phyloP scores from a whole-genome alignment of 2,888 invertebrate genomes.

The Acholoe squamosa region DNA sequence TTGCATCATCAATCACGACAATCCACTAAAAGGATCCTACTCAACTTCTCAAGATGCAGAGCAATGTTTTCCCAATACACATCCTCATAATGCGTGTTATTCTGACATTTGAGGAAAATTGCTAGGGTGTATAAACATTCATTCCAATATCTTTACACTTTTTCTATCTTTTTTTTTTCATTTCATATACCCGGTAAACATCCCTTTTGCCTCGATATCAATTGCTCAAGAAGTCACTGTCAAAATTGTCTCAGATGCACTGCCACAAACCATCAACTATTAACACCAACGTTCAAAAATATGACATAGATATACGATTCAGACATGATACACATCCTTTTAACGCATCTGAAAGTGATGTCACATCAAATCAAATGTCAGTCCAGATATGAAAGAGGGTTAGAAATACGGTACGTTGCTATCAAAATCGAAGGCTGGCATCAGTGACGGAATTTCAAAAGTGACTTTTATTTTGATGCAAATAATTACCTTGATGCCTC shows the following conservation, averaged over 20 bases:
- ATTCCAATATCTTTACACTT: neutral
- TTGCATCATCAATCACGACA: constrained; percentile 47
- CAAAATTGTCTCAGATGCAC: neutral
- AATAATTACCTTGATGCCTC: constrained; percentile 75
- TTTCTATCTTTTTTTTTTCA: neutral
- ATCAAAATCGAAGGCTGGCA: constrained; percentile 42
- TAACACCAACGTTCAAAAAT: neutral
- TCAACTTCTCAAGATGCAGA: neutral
- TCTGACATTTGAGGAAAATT: too few species aligned
- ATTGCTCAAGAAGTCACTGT: neutral
- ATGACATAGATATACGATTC: neutral
- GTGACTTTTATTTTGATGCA: neutral
- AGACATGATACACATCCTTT: neutral
- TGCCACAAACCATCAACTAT: neutral
- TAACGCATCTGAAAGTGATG: constrained; percentile 1
- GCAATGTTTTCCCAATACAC: too few species aligned
- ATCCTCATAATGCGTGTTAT: too few species aligned
- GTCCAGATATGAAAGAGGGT: constrained; percentile 24
- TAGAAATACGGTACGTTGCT: constrained; percentile 35
- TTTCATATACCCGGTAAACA: neutral
- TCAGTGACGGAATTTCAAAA: constrained; percentile 51
- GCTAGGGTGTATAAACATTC: too few species aligned
- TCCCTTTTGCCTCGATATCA: neutral
- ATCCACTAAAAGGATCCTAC: neutral
- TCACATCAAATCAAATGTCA: constrained; percentile 1